phyloP scores from a whole-genome alignment of 2,888 invertebrate genomes.

The Thymelicus lineola region DNA sequence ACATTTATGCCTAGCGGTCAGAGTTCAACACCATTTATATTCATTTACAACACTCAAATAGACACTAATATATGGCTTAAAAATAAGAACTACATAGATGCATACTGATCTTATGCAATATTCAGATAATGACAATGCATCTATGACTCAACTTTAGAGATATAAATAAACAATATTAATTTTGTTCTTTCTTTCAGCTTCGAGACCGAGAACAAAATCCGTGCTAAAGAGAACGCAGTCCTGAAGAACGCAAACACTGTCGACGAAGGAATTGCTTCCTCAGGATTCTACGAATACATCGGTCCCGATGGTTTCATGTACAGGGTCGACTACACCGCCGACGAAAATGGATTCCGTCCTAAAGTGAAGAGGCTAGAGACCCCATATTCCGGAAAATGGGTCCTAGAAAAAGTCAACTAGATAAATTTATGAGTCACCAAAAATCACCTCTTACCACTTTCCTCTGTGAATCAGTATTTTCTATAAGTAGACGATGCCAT shows the following conservation, averaged over 20 bases:
- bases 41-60: slow-evolving; percentile 60
- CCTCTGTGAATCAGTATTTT: slow-evolving; percentile 75
- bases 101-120: slow-evolving; percentile 8
- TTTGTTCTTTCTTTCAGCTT: slow-evolving; percentile 58
- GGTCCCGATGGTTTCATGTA: slow-evolving; percentile 83
- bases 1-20: slow-evolving; percentile 51
- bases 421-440: slow-evolving; percentile 45
- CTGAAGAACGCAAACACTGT: slow-evolving; percentile 78
- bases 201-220: slow-evolving; percentile 83
- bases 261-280: slow-evolving; percentile 80
- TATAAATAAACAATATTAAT: neutral
- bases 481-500: slow-evolving; percentile 59
- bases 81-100: slow-evolving; percentile 37
- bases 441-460: slow-evolving; percentile 50
- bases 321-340: slow-evolving; percentile 81
- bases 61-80: slow-evolving; percentile 45
- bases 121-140: slow-evolving; percentile 18
- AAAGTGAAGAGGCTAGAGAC: slow-evolving; percentile 76
- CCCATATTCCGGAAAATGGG: slow-evolving; percentile 80
- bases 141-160: slow-evolving; percentile 13
- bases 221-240: slow-evolving; percentile 80
- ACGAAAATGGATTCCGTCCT: slow-evolving; percentile 81
- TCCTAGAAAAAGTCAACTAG: slow-evolving; percentile 75
- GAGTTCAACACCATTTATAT: slow-evolving; percentile 70
- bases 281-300: slow-evolving; percentile 83